Conservation (phyloP, 2,888 invertebrate genomes). For the Leucozona laternaria region DNA sequence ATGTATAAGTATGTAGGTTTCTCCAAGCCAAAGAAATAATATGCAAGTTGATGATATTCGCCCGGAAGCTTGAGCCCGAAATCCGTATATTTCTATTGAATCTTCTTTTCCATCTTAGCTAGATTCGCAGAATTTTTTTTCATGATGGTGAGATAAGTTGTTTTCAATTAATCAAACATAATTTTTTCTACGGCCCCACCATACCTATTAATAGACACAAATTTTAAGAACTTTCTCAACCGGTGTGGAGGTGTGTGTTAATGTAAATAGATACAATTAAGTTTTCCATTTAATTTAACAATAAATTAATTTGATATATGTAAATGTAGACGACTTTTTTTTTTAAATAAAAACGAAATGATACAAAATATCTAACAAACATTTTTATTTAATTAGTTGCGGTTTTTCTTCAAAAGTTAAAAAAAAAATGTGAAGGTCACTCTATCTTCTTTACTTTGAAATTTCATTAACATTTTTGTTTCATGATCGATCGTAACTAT, state of each 20-base stretch:
- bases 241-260: background rate
- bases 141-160: background rate
- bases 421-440: slow-evolving; percentile 11
- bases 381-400: slow-evolving; percentile 12
- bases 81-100: background rate
- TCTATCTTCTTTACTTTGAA: background rate
- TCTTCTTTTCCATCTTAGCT: background rate
- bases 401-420: background rate
- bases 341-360: no score
- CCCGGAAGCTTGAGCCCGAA: background rate
- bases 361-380: background rate
- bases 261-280: background rate
- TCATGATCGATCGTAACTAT: slow-evolving; percentile 6
- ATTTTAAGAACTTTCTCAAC: background rate
- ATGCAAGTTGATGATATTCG: background rate
- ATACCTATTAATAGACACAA: background rate
- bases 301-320: background rate
- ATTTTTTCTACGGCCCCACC: background rate
- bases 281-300: background rate
- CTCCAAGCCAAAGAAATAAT: slow-evolving; percentile 13
- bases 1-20: slow-evolving; percentile 5
- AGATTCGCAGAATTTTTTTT: background rate
- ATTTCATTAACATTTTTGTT: background rate
- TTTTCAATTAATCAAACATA: background rate
- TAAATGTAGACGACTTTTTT: background rate